Evolutionary conservation across 1,140 invertebrate genomes (phyloP).

Genomic region (Platorchestia sp.): DNA sequence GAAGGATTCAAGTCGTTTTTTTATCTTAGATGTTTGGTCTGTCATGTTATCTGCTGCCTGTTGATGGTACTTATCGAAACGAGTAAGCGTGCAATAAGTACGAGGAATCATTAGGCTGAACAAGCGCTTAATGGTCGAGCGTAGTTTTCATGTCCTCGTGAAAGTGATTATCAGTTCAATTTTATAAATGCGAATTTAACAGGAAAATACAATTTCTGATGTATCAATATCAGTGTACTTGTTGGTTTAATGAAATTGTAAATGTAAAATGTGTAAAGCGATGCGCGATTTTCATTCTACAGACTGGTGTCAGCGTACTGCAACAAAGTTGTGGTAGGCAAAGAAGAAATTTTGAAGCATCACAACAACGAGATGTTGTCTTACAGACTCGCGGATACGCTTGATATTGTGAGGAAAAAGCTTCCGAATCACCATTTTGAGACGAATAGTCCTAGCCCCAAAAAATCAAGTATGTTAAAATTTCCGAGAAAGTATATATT

Average conservation of each 20-base stretch:
- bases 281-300: neutral
- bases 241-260: neutral
- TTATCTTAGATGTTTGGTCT: no score
- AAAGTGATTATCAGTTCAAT: neutral
- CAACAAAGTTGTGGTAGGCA: conserved; percentile 3
- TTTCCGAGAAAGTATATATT: neutral
- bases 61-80: no score
- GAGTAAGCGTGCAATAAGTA: no score
- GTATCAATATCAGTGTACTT: neutral
- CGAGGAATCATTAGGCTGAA: neutral
- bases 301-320: conserved; percentile 26
- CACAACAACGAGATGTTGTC: neutral
- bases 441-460: neutral
- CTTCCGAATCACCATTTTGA: neutral
- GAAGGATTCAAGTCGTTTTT: no score
- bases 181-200: no score
- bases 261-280: neutral
- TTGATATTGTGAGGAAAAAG: neutral
- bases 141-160: neutral
- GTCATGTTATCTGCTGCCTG: no score
- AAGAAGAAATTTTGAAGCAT: neutral
- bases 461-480: neutral
- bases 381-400: neutral
- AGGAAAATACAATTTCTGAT: neutral
- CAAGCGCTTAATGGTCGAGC: neutral